Percentiles rank a stretch among this genome's conserved stretches.
Conservation (phyloP, 1,140 invertebrate species). For the Potamilus streckersoni region DNA sequence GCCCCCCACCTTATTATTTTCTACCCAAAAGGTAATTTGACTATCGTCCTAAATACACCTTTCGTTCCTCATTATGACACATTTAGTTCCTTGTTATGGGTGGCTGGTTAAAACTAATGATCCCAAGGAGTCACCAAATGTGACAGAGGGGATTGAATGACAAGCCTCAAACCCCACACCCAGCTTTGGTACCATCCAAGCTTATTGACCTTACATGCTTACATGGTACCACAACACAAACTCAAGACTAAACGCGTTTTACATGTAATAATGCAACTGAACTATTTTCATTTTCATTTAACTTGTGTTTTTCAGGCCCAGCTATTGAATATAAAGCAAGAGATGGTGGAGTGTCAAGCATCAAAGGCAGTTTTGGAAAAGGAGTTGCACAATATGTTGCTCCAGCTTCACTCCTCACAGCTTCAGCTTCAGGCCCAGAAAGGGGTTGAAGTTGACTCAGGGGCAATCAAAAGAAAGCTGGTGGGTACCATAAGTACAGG, state of each 20-base stretch:
- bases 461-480: conserved; percentile 72
- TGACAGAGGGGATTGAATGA: too few species aligned
- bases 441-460: conserved; percentile 69
- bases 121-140: too few species aligned
- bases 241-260: neutral
- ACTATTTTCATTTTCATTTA: neutral
- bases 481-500: conserved; percentile 52
- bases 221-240: too few species aligned
- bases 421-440: conserved; percentile 68
- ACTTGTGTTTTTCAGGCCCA: conserved; percentile 75
- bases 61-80: too few species aligned
- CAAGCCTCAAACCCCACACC: too few species aligned
- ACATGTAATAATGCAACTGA: neutral
- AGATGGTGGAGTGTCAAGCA: conserved; percentile 76
- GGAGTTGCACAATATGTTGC: conserved; percentile 75
- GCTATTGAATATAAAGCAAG: conserved; percentile 78
- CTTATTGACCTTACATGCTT: too few species aligned
- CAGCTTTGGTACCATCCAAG: too few species aligned
- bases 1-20: too few species aligned
- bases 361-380: conserved; percentile 73
- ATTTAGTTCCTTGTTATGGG: too few species aligned
- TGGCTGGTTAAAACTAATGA: too few species aligned
- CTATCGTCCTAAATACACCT: too few species aligned
- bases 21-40: too few species aligned
- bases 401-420: conserved; percentile 76